Base-by-base conservation (phyloP, 2,888 invertebrate genomes). In the Leptinotarsa juncta region DNA sequence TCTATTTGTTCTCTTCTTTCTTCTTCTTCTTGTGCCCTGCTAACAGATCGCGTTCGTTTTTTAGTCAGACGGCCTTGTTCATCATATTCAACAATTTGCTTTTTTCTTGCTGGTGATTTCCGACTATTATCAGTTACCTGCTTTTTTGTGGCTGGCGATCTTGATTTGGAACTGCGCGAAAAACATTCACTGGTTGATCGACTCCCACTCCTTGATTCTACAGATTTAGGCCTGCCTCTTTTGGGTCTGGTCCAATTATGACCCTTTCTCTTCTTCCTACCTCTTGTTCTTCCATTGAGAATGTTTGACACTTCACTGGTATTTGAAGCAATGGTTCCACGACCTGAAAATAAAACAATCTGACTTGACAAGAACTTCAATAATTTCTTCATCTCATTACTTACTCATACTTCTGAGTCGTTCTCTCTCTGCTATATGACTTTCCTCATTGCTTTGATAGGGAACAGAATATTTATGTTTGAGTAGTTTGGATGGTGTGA, bases 41-140 rank as follows among this genome's bases (percentile, higher is more conserved):
- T 78, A 3, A 77, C 74, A 14, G 80, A 80, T 51, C 80, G 77
- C 10, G 79, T 79, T 48, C 73, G 73, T 26, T 73, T 76, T 18
- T 57, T 68, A 12, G 50, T 55, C 20, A 73, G 65, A 32, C 73
- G 60, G n/a, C 73, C 73, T 14, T 71, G 42, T 15, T 69, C 70
- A 14, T 73, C 69, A 53, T 73, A 75, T 57, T 72, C 74, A 7
- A 74, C 71, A 7, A 23, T 23, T 42, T 53, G n/a, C 26, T 57
- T 76, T 60, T 50, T 75, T 48, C 53, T 65, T 7, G 55, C 48
- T 5, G 66, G 65, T 26, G 69, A 69, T 55, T 26, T 72, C 16
- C 66, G 42, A 20, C 16, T 14, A 42, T 42, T 42, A 10, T 72
- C 74, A 14, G 71, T 67, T 14, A 20, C 42, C 50, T 50, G 16